Conservation (phyloP, 2,113 vertebrate species). For the Petromus typicus region DNA sequence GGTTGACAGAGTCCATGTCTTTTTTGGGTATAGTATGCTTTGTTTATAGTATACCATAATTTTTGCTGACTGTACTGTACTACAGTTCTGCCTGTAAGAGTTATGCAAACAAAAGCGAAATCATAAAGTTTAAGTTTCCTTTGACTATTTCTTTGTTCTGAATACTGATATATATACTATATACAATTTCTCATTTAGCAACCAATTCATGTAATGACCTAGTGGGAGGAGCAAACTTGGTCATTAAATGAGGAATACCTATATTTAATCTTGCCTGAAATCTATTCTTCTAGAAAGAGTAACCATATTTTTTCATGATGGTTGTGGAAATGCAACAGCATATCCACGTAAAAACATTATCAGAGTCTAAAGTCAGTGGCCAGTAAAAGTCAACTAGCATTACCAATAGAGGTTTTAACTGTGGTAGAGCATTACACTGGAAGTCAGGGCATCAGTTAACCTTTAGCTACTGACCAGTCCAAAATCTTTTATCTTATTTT, state of each 20-base stretch:
- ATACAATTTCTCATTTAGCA: not conserved
- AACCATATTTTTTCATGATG: not conserved
- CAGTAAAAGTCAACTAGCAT: not conserved
- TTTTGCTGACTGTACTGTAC: not conserved
- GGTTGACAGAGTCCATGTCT: not conserved
- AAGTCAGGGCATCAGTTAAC: slow-evolving; percentile 22
- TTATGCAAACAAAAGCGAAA: not conserved
- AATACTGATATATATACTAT: not conserved
- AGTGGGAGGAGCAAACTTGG: not conserved
- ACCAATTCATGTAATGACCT: not conserved
- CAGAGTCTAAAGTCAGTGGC: slow-evolving; percentile 8
- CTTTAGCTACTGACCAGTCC: not conserved
- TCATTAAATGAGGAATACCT: not conserved
- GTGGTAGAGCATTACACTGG: not conserved
- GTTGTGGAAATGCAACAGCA: not conserved
- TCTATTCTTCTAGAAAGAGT: not conserved
- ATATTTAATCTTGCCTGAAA: not conserved
- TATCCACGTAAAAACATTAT: not conserved
- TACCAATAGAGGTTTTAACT: not conserved
- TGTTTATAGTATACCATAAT: not conserved
- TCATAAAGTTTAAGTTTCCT: not conserved
- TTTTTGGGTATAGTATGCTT: not conserved
- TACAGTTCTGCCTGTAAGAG: not conserved
- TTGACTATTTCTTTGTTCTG: not conserved
- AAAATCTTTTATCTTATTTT: slow-evolving; percentile 38